Percentiles rank a stretch among this genome's conserved stretches.
These are phyloP conservation scores for Onychomys arenicola DNA, from an alignment of 2,797 vertebrate genomes.

Conservation along the genomic window DNA sequence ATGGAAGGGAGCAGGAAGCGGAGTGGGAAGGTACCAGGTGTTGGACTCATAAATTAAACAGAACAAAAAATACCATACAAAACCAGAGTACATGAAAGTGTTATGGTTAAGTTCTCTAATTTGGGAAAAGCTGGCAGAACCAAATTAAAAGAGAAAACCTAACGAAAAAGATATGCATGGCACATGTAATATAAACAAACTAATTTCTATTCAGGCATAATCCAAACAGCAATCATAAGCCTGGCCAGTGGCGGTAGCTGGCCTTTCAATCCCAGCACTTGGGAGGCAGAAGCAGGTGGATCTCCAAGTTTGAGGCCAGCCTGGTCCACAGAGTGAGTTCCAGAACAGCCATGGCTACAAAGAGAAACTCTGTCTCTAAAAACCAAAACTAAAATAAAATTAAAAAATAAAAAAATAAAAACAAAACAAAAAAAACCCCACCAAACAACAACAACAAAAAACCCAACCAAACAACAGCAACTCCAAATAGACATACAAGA, in stretches of 20 bases:
- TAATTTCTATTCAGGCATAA: neutral
- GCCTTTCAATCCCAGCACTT: neutral
- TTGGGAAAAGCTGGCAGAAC: slow-evolving; percentile 24
- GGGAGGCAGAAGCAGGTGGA: neutral
- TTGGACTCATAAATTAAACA: neutral
- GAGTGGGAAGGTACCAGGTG: neutral
- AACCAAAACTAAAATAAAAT: neutral
- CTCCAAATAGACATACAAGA: neutral
- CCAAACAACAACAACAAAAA: too few species aligned
- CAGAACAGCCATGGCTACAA: neutral
- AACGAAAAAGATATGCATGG: neutral
- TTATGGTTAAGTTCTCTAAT: slow-evolving; percentile 17
- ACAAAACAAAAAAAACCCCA: too few species aligned
- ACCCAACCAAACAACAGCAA: neutral
- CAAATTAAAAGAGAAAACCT: slow-evolving; percentile 19
- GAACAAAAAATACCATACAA: neutral
- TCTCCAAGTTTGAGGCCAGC: neutral
- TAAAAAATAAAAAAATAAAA: too few species aligned
- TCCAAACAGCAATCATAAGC: neutral
- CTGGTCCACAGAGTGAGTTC: neutral
- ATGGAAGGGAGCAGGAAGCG: neutral
- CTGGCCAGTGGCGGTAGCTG: neutral
- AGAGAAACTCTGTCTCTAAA: neutral
- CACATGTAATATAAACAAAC: neutral
- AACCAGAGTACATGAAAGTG: neutral